Evolutionary conservation across 2,888 invertebrate genomes (phyloP).

Genomic region (Drosophila pullipes): DNA sequence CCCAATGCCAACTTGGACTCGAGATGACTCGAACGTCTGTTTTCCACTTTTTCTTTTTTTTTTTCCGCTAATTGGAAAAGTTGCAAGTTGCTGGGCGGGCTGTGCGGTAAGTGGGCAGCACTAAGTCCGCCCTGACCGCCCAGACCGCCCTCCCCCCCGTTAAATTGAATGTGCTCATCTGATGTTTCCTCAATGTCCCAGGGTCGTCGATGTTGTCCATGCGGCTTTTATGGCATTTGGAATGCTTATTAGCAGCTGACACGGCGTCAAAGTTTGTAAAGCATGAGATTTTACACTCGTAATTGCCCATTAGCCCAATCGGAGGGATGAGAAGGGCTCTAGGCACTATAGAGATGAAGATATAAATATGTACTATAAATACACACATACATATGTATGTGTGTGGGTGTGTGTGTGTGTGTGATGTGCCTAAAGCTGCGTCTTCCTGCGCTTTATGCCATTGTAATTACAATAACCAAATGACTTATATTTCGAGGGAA

Average conservation of each 20-base stretch:
- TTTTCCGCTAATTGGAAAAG: constrained; percentile 83
- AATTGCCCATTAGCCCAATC: constrained; percentile 70
- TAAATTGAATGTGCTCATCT: constrained; percentile 26
- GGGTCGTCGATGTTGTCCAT: constrained; percentile 32
- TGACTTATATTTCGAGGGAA: constrained; percentile 67
- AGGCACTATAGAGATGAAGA: constrained; percentile 6
- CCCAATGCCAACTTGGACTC: constrained; percentile 59
- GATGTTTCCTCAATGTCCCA: constrained; percentile 37
- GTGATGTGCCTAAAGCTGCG: constrained; percentile 51
- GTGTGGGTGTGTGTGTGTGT: not conserved
- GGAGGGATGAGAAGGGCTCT: constrained; percentile 2
- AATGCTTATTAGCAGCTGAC: constrained; percentile 79
- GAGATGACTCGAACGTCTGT: constrained; percentile 37
- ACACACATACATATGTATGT: not conserved
- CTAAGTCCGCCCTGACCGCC: not conserved
- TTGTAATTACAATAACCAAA: constrained; percentile 78
- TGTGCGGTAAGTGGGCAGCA: constrained; percentile 29
- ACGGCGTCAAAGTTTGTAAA: constrained; percentile 77
- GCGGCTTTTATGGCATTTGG: constrained; percentile 71
- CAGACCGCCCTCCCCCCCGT: not conserved
- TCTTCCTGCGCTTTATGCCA: constrained; percentile 65
- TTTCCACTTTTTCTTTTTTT: constrained; percentile 53
- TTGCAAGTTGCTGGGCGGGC: constrained; percentile 72
- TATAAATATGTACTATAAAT: not conserved
- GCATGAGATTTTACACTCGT: constrained; percentile 73